These are phyloP conservation scores for Leptopilina myrica DNA, from an alignment of 2,888 invertebrate species.

Conservation along the genomic window DNA sequence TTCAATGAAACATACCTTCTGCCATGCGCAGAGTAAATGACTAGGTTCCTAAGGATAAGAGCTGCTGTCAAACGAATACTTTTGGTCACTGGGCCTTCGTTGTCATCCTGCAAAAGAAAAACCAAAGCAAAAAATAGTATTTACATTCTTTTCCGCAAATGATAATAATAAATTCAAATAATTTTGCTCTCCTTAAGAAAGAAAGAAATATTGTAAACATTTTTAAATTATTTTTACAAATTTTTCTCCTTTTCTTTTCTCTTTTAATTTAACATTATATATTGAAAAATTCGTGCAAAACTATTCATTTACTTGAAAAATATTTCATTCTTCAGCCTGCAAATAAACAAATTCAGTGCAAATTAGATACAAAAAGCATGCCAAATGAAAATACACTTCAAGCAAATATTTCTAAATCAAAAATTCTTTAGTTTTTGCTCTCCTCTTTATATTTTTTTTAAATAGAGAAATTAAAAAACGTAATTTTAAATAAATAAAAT, in stretches of 20 bases:
- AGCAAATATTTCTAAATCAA: not conserved
- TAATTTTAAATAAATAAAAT: too few relatives aligned
- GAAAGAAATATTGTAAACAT: not conserved
- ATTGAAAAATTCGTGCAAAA: slow-evolving; percentile 51
- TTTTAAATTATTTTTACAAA: not conserved
- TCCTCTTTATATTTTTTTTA: too few relatives aligned
- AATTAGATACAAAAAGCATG: slow-evolving; percentile 60
- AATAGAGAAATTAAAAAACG: too few relatives aligned
- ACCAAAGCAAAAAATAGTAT: slow-evolving; percentile 46
- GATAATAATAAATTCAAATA: not conserved
- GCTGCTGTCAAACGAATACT: slow-evolving; percentile 98
- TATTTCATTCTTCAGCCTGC: slow-evolving; percentile 25
- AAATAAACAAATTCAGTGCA: slow-evolving; percentile 50
- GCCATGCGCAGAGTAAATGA: slow-evolving; percentile 94
- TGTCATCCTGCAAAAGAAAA: slow-evolving; percentile 88
- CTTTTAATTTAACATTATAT: not conserved
- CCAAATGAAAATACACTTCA: slow-evolving; percentile 43
- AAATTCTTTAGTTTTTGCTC: not conserved
- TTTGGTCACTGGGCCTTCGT: slow-evolving; percentile 99
- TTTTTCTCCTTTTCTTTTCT: slow-evolving; percentile 16
- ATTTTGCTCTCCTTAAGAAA: not conserved
- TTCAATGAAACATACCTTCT: slow-evolving; percentile 83
- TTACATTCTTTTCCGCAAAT: too few relatives aligned
- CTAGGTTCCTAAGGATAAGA: slow-evolving; percentile 97
- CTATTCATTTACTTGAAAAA: not conserved